Conservation (phyloP, 2,113 vertebrate genomes). For the Rattus rattus region DNA sequence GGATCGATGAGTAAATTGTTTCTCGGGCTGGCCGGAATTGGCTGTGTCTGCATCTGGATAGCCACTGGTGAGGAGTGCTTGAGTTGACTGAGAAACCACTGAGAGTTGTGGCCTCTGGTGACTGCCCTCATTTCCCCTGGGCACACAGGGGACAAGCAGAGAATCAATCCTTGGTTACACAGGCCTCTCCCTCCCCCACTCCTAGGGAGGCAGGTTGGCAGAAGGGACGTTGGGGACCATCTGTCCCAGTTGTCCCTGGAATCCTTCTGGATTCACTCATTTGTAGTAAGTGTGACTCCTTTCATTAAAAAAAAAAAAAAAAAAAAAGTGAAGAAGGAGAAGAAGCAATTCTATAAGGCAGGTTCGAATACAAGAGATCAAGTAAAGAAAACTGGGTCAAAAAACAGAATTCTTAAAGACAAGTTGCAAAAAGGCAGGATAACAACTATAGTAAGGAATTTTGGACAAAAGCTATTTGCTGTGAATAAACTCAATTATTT, state of each 20-base stretch:
- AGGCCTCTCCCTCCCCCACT: no score
- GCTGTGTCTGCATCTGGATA: background rate
- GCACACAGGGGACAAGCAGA: background rate
- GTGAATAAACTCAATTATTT: constrained; percentile 25
- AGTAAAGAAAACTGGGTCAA: background rate
- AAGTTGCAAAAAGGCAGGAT: background rate
- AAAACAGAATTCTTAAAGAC: background rate
- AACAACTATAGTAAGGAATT: background rate
- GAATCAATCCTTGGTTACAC: background rate
- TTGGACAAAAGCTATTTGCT: constrained; percentile 26
- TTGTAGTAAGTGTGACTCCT: background rate
- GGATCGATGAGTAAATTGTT: background rate
- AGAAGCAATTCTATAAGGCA: background rate
- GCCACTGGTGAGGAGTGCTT: background rate
- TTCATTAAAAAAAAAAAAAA: background rate
- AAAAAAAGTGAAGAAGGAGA: background rate
- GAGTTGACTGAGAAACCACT: background rate
- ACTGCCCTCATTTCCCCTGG: background rate
- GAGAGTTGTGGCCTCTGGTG: background rate
- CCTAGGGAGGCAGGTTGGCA: background rate
- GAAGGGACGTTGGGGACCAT: constrained; percentile 27
- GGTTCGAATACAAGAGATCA: constrained; percentile 20
- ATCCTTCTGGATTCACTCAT: background rate
- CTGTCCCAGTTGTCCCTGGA: constrained; percentile 29
- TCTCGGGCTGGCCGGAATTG: background rate